phyloP scores from a whole-genome alignment of 2,888 invertebrate species.

The Eumerus sabulonum region DNA sequence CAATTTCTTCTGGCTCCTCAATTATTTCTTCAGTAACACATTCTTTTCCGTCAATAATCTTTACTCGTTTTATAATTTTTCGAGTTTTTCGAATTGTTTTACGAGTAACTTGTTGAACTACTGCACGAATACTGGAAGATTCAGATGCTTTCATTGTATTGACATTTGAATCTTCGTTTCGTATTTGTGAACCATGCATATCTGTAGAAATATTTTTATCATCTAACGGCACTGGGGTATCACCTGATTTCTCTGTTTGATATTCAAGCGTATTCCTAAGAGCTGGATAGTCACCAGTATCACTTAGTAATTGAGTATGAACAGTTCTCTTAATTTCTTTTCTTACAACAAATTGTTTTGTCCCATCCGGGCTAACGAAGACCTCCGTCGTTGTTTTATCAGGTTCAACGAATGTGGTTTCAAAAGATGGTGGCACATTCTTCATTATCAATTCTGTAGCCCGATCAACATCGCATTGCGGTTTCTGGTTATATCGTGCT shows the following conservation, averaged over 20 bases:
- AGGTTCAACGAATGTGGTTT: slow-evolving; percentile 89
- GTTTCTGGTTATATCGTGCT: slow-evolving; percentile 84
- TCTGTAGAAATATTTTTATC: no score
- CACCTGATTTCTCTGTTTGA: no score
- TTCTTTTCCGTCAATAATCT: slow-evolving; percentile 91
- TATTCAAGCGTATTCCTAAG: no score
- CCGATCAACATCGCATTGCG: slow-evolving; percentile 80
- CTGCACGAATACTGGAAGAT: slow-evolving; percentile 82
- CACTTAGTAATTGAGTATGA: slow-evolving; percentile 1
- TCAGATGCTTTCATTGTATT: slow-evolving; percentile 38
- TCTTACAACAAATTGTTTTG: slow-evolving; percentile 87
- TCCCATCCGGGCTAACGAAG: slow-evolving; percentile 89
- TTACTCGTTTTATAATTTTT: slow-evolving; percentile 87
- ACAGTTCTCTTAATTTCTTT: slow-evolving; percentile 83
- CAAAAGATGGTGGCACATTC: slow-evolving; percentile 87
- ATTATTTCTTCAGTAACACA: slow-evolving; percentile 90
- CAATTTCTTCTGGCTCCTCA: slow-evolving; percentile 87
- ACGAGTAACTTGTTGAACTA: slow-evolving; percentile 90
- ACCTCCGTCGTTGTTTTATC: slow-evolving; percentile 90
- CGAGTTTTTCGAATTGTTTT: slow-evolving; percentile 87
- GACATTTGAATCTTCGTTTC: not conserved
- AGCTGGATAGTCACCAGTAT: not conserved
- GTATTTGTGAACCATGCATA: no score
- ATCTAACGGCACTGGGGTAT: slow-evolving; percentile 1
- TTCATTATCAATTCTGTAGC: slow-evolving; percentile 86